These are phyloP conservation scores for Paraplagusia blochii DNA, from an alignment of 2,113 vertebrate species.

Conservation along the genomic window DNA sequence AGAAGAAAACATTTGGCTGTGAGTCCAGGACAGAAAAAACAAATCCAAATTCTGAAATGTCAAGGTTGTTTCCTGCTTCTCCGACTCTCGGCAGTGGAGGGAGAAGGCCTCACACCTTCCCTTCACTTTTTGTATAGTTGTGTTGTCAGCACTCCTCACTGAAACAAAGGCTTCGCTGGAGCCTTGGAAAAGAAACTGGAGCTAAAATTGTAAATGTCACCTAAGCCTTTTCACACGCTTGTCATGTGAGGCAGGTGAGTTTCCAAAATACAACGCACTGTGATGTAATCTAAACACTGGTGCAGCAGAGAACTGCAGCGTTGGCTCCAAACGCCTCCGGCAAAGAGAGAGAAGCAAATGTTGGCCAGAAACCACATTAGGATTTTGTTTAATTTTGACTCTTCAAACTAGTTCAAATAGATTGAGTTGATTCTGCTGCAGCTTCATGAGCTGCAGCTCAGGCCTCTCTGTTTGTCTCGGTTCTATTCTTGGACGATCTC, in stretches of 20 bases:
- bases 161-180: conserved; percentile 20
- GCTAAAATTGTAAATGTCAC: conserved; percentile 18
- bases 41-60: conserved; percentile 30
- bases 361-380: neutral
- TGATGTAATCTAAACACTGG: neutral
- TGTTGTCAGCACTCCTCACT: conserved; percentile 24
- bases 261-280: neutral
- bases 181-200: neutral
- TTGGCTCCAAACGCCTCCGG: too few relatives aligned
- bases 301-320: neutral
- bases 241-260: conserved; percentile 2
- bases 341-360: too few relatives aligned
- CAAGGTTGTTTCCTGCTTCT: conserved; percentile 29
- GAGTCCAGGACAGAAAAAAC: neutral
- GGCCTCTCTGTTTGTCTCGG: neutral
- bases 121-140: conserved; percentile 16
- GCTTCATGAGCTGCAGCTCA: neutral
- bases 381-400: neutral
- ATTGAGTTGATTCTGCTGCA: conserved; percentile 1
- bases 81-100: conserved; percentile 13
- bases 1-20: conserved; percentile 25
- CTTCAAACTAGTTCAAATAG: neutral
- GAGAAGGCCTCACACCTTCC: conserved; percentile 3
- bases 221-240: conserved; percentile 5
- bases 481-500: neutral